Conservation (phyloP, 2,113 vertebrate species). For the Larimichthys polyactis region DNA sequence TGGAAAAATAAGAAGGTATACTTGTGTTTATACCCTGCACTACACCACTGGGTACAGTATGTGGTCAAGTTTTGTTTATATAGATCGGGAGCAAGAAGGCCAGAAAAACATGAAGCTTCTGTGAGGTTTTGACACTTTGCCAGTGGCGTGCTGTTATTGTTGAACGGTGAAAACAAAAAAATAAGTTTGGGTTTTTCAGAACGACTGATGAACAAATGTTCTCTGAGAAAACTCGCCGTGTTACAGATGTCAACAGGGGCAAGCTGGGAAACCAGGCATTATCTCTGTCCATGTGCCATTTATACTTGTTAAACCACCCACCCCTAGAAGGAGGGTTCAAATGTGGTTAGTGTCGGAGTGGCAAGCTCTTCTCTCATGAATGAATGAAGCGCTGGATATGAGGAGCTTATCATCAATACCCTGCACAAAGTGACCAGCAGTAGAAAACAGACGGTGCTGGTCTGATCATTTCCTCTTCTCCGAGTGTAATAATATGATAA, state of each 20-base stretch:
- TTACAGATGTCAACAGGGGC: background rate
- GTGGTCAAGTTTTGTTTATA: background rate
- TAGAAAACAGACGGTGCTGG: conserved; percentile 16
- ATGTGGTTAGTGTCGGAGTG: background rate
- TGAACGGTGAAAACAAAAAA: background rate
- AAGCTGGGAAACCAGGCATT: background rate
- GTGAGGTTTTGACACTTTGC: background rate
- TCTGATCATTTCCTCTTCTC: conserved; percentile 22
- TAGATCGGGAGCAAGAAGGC: background rate
- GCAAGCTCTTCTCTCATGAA: background rate
- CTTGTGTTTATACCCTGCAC: no score
- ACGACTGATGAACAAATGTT: no score
- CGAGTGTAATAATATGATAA: conserved; percentile 41
- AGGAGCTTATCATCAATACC: background rate
- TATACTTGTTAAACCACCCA: background rate
- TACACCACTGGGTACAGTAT: background rate
- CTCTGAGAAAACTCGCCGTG: background rate
- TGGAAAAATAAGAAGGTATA: no score
- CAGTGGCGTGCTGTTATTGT: background rate
- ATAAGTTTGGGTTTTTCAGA: background rate
- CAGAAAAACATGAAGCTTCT: background rate
- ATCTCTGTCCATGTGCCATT: background rate
- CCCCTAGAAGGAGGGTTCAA: background rate
- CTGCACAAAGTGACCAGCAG: background rate
- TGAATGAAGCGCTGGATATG: background rate